A percentile compares a stretch with the other conserved stretches of the same genome.
These are phyloP conservation scores for Muntiacus reevesi DNA, from an alignment of 2,113 vertebrate species.

Conservation along the genomic window DNA sequence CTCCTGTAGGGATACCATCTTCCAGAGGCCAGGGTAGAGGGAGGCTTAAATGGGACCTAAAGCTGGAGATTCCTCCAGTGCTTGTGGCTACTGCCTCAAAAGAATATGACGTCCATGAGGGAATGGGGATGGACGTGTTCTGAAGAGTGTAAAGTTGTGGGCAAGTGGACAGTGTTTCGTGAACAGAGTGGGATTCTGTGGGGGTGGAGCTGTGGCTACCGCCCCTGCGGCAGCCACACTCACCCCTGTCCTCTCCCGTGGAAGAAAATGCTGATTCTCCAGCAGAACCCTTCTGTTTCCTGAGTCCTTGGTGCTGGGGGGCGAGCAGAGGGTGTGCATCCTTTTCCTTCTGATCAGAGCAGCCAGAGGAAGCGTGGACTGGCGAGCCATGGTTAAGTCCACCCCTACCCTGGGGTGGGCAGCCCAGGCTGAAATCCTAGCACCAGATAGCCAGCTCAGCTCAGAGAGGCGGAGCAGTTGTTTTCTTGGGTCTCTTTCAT, in stretches of 20 bases:
- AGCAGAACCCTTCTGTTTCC: not conserved
- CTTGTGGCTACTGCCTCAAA: not conserved
- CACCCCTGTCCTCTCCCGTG: not conserved
- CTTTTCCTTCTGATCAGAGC: not conserved
- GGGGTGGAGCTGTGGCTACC: not conserved
- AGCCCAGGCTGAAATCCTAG: not conserved
- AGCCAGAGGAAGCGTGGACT: fast-evolving
- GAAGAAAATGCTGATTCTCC: not conserved
- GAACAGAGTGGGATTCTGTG: not conserved
- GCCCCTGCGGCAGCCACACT: fast-evolving
- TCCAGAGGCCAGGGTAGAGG: not conserved
- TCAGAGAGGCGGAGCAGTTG: not conserved
- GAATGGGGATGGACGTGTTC: not conserved
- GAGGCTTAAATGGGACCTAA: not conserved
- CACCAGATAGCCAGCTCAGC: not conserved
- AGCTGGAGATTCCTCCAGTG: not conserved
- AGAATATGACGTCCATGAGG: not conserved
- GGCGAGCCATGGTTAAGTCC: not conserved
- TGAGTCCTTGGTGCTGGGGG: not conserved
- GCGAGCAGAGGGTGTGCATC: not conserved
- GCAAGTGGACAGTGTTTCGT: not conserved
- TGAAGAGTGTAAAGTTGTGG: not conserved
- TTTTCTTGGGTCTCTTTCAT: not conserved
- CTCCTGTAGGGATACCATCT: not conserved
- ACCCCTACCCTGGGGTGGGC: not conserved